Conservation (phyloP, 2,888 invertebrate genomes). For the Pterobdella sp. region DNA sequence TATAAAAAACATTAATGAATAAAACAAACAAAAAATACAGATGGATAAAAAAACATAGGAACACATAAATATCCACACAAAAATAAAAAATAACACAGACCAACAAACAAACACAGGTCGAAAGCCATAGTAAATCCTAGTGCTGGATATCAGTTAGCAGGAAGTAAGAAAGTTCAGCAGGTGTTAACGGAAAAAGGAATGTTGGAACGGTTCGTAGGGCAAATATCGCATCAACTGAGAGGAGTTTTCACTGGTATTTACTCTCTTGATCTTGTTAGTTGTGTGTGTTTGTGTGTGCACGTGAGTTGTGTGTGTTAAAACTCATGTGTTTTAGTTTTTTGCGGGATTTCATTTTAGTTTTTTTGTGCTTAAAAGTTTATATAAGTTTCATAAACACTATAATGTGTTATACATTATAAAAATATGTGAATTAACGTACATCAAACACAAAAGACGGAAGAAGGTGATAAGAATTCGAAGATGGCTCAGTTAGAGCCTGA, state of each 20-base stretch:
- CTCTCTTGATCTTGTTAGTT: background rate
- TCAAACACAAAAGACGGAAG: background rate
- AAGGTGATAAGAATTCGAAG: background rate
- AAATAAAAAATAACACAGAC: background rate
- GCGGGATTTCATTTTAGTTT: too few species aligned
- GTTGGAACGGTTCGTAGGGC: background rate
- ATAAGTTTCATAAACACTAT: too few species aligned
- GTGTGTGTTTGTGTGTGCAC: background rate
- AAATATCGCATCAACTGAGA: constrained; percentile 49
- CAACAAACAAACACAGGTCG: background rate
- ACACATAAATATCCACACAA: background rate
- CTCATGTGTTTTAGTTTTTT: too few species aligned
- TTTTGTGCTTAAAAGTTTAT: too few species aligned
- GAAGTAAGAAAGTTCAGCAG: background rate
- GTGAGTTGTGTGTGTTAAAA: background rate
- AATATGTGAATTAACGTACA: too few species aligned
- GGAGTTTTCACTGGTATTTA: background rate
- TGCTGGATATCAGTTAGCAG: background rate
- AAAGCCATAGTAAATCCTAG: background rate
- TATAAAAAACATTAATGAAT: background rate
- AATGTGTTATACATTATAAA: too few species aligned
- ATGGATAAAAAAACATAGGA: background rate
- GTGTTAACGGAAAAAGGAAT: background rate
- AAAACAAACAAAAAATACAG: background rate
- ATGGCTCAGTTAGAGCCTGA: background rate